Conservation (phyloP, 2,888 invertebrate genomes). For the Dasypogon diadema region DNA sequence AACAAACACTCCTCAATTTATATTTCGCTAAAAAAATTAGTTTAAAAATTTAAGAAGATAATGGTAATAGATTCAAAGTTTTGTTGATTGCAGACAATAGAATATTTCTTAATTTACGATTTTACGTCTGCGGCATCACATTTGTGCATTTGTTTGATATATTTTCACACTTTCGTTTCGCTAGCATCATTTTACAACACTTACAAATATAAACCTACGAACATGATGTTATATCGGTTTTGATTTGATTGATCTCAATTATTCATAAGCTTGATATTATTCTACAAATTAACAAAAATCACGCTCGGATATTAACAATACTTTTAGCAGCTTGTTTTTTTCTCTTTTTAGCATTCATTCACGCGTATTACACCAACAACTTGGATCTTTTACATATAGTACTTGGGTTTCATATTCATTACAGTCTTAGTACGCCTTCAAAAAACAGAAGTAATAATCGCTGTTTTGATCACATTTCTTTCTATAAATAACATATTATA, state of each 20-base stretch:
- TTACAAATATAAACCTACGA: constrained; percentile 26
- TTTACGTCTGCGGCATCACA: neutral
- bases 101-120: neutral
- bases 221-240: constrained; percentile 26
- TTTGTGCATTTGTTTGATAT: neutral
- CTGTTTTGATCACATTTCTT: constrained; percentile 49
- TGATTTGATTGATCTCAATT: constrained; percentile 6
- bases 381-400: constrained; percentile 22
- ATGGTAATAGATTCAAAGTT: neutral
- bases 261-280: constrained; percentile 10
- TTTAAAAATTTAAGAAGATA: too few species aligned
- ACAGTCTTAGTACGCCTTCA: constrained; percentile 48
- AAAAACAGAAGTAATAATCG: constrained; percentile 41
- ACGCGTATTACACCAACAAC: constrained; percentile 10
- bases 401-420: constrained; percentile 25
- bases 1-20: too few species aligned
- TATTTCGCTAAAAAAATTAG: too few species aligned
- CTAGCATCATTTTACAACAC: constrained; percentile 26
- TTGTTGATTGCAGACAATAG: neutral
- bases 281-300: constrained; percentile 5
- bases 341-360: constrained; percentile 21
- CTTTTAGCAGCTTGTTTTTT: neutral
- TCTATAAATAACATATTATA: constrained; percentile 45
- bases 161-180: neutral
- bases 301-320: constrained; percentile 39